Base-by-base conservation (phyloP, 2,888 invertebrate species). In the Seladonia tumulorum region DNA sequence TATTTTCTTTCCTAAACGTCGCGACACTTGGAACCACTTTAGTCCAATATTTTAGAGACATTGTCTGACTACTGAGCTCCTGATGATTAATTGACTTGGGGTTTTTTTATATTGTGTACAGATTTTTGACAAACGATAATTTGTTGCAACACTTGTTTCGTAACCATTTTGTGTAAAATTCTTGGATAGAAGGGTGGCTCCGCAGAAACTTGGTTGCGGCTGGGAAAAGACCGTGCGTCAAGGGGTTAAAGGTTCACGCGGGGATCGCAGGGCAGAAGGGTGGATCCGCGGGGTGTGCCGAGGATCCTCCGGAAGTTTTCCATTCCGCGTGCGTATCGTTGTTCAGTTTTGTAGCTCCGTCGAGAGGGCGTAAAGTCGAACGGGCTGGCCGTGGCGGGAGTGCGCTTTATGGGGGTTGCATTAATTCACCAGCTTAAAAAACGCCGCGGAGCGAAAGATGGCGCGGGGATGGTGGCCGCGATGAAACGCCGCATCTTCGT, bases 351-450 rank as follows among this genome's bases (percentile, higher is more conserved):
- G 90, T 88, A 82, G 83, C 81, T 68, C 82, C 83, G 81, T 76
- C 68, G 85, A 87, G 87, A 80, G 82, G 87, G 75, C 87, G 87
- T 88, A 87, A 89, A 90, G 86, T 86, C 87, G 85, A 85, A 85
- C 85, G 76, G 76, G 70, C 83, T 77, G 75, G 35, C 74, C 85
- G 73, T 79, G 77, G 79, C 79, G 85, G 75, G 82, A 81, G 87
- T 87, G 88, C 82, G 76, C 78, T 90, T 90, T 85, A 87, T 88
- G 75, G 88, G 75, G 73, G 70, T 66, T 83, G 88, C 88, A 90
- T 90, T 89, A 90, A 90, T 90, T 90, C 88, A 84, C 82, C 70
- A 45, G 79, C 79, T 89, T 86, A 81, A 87, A 85, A 85, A 89
- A 81, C 25, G 49, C 72, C 60, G 49, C 57, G 25, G 70, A 70